Evolutionary conservation across 2,113 vertebrate genomes (phyloP).

Genomic region (Leptosomus discolor): DNA sequence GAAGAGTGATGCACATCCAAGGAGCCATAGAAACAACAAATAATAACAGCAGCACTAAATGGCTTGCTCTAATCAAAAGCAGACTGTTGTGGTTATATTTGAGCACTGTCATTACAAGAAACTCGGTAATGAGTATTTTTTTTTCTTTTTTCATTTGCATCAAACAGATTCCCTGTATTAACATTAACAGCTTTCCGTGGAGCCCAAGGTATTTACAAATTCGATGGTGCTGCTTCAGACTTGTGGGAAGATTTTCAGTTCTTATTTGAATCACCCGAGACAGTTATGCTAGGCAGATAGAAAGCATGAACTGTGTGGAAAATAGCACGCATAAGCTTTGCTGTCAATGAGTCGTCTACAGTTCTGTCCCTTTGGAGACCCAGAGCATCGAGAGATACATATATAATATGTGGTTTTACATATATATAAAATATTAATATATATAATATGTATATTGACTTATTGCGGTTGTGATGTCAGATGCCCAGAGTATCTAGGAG

Average conservation of each 20-base stretch:
- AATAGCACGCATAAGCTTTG: neutral
- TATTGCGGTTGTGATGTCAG: neutral
- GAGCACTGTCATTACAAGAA: slow-evolving; percentile 43
- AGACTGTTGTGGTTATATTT: slow-evolving; percentile 39
- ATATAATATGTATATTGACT: neutral
- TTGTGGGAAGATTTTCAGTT: neutral
- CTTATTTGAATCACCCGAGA: neutral
- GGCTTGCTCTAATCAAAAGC: slow-evolving; percentile 48
- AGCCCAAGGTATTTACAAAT: slow-evolving; percentile 24
- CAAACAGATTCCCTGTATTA: neutral
- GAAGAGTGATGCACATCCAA: neutral
- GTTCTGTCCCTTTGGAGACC: neutral
- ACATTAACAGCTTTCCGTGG: neutral
- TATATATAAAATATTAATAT: neutral
- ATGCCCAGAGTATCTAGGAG: neutral
- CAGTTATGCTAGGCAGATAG: neutral
- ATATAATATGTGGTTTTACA: too few species aligned
- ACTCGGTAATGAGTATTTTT: slow-evolving; percentile 12
- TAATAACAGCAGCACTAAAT: neutral
- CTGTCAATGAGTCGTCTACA: neutral
- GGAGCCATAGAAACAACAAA: slow-evolving; percentile 45
- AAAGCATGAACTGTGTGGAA: neutral
- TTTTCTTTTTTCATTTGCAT: slow-evolving; percentile 19
- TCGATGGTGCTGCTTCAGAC: neutral
- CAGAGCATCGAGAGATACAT: neutral